phyloP scores from a whole-genome alignment of 2,888 invertebrate species.

The Heteromyza rotundicornis region DNA sequence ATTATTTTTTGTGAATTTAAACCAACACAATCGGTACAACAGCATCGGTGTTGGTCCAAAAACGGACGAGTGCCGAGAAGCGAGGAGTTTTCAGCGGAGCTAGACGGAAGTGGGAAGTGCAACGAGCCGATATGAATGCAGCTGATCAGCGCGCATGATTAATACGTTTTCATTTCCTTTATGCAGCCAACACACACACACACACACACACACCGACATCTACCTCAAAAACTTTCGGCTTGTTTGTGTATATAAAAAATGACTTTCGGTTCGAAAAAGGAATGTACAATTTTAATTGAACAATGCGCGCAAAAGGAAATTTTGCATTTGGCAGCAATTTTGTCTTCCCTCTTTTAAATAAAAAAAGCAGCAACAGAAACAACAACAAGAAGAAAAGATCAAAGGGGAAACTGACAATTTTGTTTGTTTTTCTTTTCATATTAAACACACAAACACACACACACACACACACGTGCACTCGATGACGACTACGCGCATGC shows the following conservation, averaged over 20 bases:
- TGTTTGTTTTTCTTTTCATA: background rate
- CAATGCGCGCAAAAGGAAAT: background rate
- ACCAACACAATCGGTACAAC: too few species aligned
- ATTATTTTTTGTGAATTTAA: too few species aligned
- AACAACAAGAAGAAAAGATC: background rate
- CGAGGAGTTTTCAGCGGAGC: background rate
- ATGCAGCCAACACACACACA: background rate
- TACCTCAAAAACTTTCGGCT: too few species aligned
- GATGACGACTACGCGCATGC: background rate
- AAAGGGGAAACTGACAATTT: background rate
- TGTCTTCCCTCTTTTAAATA: background rate
- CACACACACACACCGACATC: too few species aligned
- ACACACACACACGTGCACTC: background rate
- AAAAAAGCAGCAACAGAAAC: background rate
- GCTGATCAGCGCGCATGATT: constrained; percentile 1
- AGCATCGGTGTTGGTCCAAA: too few species aligned
- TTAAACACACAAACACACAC: background rate
- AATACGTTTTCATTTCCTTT: constrained; percentile 3
- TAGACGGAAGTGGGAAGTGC: background rate
- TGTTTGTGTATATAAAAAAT: background rate
- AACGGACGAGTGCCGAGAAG: background rate
- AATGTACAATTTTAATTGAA: background rate
- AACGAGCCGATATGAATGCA: background rate
- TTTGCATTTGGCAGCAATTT: background rate
- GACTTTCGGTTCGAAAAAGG: background rate